Base-by-base conservation (phyloP, 2,113 vertebrate species). In the Pan troglodytes region DNA sequence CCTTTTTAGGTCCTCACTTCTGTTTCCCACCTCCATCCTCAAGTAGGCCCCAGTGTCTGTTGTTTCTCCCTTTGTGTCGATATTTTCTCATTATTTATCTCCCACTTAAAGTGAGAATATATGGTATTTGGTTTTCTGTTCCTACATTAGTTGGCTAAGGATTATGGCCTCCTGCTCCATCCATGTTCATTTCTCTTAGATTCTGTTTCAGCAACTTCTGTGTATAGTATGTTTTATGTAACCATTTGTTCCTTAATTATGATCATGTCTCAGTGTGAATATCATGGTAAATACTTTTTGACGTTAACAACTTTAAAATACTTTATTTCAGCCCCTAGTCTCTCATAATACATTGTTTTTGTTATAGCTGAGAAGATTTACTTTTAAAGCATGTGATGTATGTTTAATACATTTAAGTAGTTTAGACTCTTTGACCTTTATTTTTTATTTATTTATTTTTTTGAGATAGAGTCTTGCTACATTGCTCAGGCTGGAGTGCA, bases 161-260 rank as follows among this genome's bases (percentile, higher is more conserved):
- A 55, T 55, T 18, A 20, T 55, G 52, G 7, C 52, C 52, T 55
- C 52, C 18, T 55, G 52, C 52, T 55, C 18, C 52, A 55, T 55
- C 52, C 52, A 20, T 55, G 52, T 93, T 93, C 23, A 45, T 78
- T 87, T 70, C 55, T 81, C 27, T 95, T 82, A n/a, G 80, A 61
- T 81, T 90, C 27, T 95, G 93, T 86, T 97, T 93, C 25, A 78
- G 75, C 55, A 93, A 78, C 25, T 83, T 82, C 45, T 90, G 16
- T 76, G 6, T 91, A 8, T 89, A 75, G 35, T 57, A 83, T 64
- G 38, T 88, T 93, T 83, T 67, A 48, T 92, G 3, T 93, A 83
- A 90, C 93, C 32, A 10, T 86, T 96, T 89, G 73, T 59, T 88
- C 25, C 68, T 90, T 97, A 92, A 90, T 87, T 93, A 52, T 75